Percentiles rank a stretch among this genome's conserved stretches.
phyloP scores from a whole-genome alignment of 2,113 vertebrate species.

The Pseudorasbora parva region DNA sequence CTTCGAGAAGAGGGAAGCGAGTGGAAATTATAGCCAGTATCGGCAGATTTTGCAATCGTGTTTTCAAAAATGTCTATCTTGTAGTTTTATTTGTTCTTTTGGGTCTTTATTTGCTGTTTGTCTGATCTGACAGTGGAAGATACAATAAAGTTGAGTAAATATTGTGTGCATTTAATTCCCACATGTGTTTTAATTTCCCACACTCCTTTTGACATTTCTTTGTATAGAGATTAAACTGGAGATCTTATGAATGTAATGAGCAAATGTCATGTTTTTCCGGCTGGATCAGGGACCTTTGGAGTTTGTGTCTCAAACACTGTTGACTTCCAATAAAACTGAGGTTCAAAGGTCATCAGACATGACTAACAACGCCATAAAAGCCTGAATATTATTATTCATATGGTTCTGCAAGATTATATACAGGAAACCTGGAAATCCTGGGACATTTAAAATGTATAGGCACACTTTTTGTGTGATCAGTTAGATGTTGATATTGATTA shows the following conservation, averaged over 20 bases:
- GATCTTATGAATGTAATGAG: neutral
- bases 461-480: too few relatives aligned
- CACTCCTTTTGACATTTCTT: neutral
- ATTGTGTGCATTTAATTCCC: neutral
- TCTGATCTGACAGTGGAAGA: too few relatives aligned
- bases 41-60: neutral
- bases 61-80: neutral
- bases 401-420: neutral
- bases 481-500: neutral
- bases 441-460: too few relatives aligned
- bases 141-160: too few relatives aligned
- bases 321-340: slow-evolving; percentile 30
- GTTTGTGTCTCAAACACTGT: slow-evolving; percentile 8
- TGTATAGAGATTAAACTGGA: neutral
- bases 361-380: neutral
- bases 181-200: too few relatives aligned
- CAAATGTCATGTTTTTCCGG: slow-evolving; percentile 4
- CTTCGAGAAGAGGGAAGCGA: neutral
- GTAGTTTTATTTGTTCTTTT: too few relatives aligned
- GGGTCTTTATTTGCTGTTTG: too few relatives aligned
- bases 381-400: neutral
- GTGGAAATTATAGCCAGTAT: too few relatives aligned
- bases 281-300: slow-evolving; percentile 32
- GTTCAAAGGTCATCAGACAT: neutral
- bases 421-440: neutral